phyloP scores from a whole-genome alignment of 1,140 invertebrate genomes.

The Lepidostoma basale region DNA sequence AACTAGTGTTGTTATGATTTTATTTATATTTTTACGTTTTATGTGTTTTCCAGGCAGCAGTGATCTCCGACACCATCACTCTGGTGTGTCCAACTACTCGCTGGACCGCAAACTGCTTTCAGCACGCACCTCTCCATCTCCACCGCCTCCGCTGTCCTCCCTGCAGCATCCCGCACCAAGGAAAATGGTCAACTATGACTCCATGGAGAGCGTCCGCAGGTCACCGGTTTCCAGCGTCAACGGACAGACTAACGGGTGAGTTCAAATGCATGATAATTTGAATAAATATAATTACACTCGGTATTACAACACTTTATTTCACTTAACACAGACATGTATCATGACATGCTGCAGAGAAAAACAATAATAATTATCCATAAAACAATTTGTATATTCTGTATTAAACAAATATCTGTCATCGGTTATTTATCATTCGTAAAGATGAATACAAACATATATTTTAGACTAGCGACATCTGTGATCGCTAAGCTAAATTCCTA shows the following conservation, averaged over 20 bases:
- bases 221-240: conserved; percentile 51
- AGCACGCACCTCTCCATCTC: conserved; percentile 56
- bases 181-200: conserved; percentile 57
- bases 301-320: too few relatives aligned
- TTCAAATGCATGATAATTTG: too few relatives aligned
- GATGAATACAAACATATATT: too few relatives aligned
- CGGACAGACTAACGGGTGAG: conserved; percentile 48
- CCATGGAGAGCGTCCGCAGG: conserved; percentile 57
- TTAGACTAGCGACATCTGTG: too few relatives aligned
- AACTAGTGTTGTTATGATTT: too few relatives aligned
- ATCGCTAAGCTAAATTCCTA: neutral
- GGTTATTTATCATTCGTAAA: too few relatives aligned
- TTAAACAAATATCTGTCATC: too few relatives aligned
- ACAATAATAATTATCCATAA: too few relatives aligned
- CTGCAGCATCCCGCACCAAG: conserved; percentile 58
- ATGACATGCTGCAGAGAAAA: too few relatives aligned
- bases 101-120: conserved; percentile 59
- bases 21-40: neutral
- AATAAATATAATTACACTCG: too few relatives aligned
- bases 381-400: too few relatives aligned
- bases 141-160: conserved; percentile 59
- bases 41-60: conserved; percentile 61
- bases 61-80: conserved; percentile 59
- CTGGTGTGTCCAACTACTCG: conserved; percentile 54
- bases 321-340: too few relatives aligned